Percentiles rank a stretch among this genome's conserved stretches.
These are phyloP conservation scores for Machimus atricapillus DNA, from an alignment of 2,888 invertebrate genomes.

Conservation along the genomic window DNA sequence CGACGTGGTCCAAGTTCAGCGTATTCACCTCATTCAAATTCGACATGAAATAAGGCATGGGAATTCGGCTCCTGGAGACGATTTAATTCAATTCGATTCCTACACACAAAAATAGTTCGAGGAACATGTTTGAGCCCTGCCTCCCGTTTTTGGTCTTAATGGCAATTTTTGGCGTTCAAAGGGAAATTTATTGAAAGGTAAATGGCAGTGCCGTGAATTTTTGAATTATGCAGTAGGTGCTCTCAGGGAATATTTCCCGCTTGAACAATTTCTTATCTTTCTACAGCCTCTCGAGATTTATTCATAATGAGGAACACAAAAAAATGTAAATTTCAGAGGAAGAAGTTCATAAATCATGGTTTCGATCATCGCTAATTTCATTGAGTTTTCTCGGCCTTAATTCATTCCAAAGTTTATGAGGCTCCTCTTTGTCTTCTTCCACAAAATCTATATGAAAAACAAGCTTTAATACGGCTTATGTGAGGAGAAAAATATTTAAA, in stretches of 20 bases:
- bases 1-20: neutral
- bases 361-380: neutral
- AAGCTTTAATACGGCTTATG: neutral
- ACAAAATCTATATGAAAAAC: neutral
- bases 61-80: neutral
- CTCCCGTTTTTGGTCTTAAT: neutral
- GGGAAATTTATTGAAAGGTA: neutral
- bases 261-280: neutral
- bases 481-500: neutral
- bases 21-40: neutral
- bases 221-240: neutral
- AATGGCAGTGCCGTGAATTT: neutral
- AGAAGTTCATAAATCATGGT: neutral
- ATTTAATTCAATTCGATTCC: neutral
- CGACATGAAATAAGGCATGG: neutral
- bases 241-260: neutral
- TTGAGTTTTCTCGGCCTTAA: neutral
- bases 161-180: neutral
- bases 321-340: neutral
- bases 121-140: neutral
- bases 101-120: neutral
- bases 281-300: neutral
- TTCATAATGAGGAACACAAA: neutral
- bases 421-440: neutral
- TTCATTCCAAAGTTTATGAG: neutral